These are phyloP conservation scores for Pentamera pediparva DNA, from an alignment of 53 echinoderm and acorn worm genomes.

Conservation along the genomic window DNA sequence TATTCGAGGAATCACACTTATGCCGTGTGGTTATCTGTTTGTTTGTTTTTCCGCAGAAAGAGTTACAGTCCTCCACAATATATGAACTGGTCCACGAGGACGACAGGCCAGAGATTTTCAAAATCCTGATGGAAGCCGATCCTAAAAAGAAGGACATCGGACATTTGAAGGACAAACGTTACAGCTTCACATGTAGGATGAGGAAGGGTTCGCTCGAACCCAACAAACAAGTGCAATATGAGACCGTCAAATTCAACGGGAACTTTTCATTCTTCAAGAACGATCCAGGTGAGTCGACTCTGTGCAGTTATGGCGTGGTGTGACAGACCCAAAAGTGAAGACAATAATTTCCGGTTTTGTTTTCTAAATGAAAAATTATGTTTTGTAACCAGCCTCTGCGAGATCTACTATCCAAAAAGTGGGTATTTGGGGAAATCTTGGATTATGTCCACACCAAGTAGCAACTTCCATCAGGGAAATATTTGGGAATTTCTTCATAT, in stretches of 20 bases:
- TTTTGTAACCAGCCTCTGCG: too few relatives aligned
- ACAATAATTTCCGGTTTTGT: too few relatives aligned
- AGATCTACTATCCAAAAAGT: too few relatives aligned
- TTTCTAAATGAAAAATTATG: too few relatives aligned
- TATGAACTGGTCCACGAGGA: slow-evolving; percentile 95
- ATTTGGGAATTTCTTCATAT: too few relatives aligned
- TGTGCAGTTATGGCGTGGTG: too few relatives aligned
- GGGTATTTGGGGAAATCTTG: too few relatives aligned
- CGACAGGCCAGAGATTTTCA: slow-evolving; percentile 92
- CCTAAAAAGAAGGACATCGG: slow-evolving; percentile 41
- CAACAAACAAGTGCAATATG: slow-evolving; percentile 60
- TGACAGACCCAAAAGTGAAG: too few relatives aligned
- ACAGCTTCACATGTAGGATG: slow-evolving; percentile 77
- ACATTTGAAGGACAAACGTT: slow-evolving; percentile 58
- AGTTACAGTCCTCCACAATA: slow-evolving; percentile 76
- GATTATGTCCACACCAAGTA: too few relatives aligned
- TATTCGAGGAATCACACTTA: too few relatives aligned
- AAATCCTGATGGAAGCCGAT: slow-evolving; percentile 81
- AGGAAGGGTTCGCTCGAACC: slow-evolving; percentile 58
- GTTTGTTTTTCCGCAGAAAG: slow-evolving; percentile 54
- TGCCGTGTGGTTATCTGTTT: too few relatives aligned
- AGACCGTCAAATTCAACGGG: slow-evolving; percentile 74
- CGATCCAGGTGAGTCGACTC: slow-evolving; percentile 53
- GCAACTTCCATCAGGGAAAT: too few relatives aligned
- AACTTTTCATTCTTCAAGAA: slow-evolving; percentile 74